Percentiles rank a stretch among this genome's conserved stretches.
Conservation (phyloP, 2,888 invertebrate genomes). For the Anoncus sp. region DNA sequence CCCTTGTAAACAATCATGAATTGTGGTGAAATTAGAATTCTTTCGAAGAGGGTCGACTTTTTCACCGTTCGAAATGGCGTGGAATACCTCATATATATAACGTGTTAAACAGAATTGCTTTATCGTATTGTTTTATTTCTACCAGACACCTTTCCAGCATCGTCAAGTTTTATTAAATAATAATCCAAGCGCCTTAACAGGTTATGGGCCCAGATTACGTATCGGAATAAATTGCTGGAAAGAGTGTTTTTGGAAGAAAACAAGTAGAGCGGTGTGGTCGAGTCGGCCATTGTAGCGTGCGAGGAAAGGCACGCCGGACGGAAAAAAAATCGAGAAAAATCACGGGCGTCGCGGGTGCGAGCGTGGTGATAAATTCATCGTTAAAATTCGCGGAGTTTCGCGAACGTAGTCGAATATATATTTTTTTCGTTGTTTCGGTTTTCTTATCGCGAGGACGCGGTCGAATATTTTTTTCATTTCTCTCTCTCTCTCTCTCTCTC, state of each 20-base stretch:
- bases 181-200: slow-evolving; percentile 22
- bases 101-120: too few relatives aligned
- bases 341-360: slow-evolving; percentile 25
- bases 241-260: slow-evolving; percentile 30
- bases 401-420: slow-evolving; percentile 20
- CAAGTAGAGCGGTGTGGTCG: slow-evolving; percentile 5
- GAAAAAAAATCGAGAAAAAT: slow-evolving; percentile 12
- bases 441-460: slow-evolving; percentile 2
- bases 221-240: slow-evolving; percentile 4
- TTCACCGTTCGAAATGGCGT: too few relatives aligned
- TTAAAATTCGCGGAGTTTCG: slow-evolving; percentile 6
- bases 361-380: slow-evolving; percentile 6
- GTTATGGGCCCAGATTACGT: slow-evolving; percentile 48
- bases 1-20: too few relatives aligned
- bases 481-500: too few relatives aligned
- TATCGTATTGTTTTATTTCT: too few relatives aligned
- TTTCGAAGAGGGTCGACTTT: too few relatives aligned
- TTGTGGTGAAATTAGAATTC: too few relatives aligned
- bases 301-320: slow-evolving; percentile 32
- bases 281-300: slow-evolving; percentile 25
- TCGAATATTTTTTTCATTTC: too few relatives aligned
- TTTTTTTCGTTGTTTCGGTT: not conserved
- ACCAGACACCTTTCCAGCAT: too few relatives aligned
- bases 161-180: not conserved
- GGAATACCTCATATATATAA: too few relatives aligned